Percentiles rank a stretch among this genome's conserved stretches.
Evolutionary conservation across 2,113 vertebrate species (phyloP).

Genomic region (Onychorhynchus coronatus): DNA sequence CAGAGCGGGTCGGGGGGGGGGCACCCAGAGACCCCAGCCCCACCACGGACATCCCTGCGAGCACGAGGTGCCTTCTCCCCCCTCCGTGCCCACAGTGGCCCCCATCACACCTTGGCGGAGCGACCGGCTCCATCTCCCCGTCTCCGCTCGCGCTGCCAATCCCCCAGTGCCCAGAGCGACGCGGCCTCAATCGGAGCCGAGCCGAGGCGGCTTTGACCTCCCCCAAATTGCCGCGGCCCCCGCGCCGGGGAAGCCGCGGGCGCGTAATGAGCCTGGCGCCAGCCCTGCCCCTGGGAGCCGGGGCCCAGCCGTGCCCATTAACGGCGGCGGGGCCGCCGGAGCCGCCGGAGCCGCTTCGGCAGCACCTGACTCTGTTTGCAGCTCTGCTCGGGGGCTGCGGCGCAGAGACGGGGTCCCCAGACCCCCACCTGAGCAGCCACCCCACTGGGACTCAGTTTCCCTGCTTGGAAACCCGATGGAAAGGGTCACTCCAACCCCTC

Average conservation of each 20-base stretch:
- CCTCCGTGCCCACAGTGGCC: fast-evolving
- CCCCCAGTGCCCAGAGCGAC: neutral
- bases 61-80: neutral
- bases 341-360: neutral
- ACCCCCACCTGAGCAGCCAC: fast-evolving
- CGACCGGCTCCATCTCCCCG: neutral
- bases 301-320: neutral
- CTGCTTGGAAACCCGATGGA: fast-evolving
- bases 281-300: neutral
- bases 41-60: fast-evolving
- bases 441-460: neutral
- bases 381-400: neutral
- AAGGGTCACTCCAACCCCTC: neutral
- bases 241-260: neutral
- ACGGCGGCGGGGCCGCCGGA: neutral
- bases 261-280: slow-evolving; percentile 4
- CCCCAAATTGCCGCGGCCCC: slow-evolving; percentile 12
- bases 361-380: fast-evolving
- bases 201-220: slow-evolving; percentile 36
- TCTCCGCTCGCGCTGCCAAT: neutral
- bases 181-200: slow-evolving; percentile 36
- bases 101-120: neutral
- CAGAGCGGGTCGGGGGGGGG: neutral
- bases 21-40: neutral
- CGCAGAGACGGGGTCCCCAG: fast-evolving